Evolutionary conservation across 2,113 vertebrate genomes (phyloP).

Genomic region (Grammomys dolichurus): DNA sequence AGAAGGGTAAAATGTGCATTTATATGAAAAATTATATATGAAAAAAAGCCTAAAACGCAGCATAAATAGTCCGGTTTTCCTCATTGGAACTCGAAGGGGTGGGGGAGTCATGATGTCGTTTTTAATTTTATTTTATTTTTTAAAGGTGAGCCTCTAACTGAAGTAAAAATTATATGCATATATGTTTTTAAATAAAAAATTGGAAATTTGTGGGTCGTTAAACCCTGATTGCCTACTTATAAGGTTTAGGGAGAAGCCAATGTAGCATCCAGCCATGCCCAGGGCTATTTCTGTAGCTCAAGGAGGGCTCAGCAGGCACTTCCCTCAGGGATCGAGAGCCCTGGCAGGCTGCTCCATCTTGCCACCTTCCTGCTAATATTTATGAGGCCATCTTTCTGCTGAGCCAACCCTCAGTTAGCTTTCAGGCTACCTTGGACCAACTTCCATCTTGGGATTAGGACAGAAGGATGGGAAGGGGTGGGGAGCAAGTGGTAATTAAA

Average conservation of each 20-base stretch:
- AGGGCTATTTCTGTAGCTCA: constrained; percentile 38
- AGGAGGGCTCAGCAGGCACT: not conserved
- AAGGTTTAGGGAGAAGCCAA: constrained; percentile 53
- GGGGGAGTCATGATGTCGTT: constrained; percentile 69
- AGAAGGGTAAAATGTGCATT: constrained; percentile 88
- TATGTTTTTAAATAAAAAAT: constrained; percentile 78
- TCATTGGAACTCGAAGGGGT: constrained; percentile 61
- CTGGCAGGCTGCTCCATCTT: not conserved
- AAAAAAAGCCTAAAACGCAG: constrained; percentile 77
- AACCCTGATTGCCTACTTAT: constrained; percentile 68
- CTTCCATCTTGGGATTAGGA: not conserved
- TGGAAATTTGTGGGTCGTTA: constrained; percentile 70
- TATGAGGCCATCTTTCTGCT: not conserved
- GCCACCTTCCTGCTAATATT: not conserved
- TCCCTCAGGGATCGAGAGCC: not conserved
- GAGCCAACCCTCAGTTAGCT: not conserved
- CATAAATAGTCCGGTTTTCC: constrained; percentile 81
- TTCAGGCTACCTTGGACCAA: not conserved
- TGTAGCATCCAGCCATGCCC: constrained; percentile 2
- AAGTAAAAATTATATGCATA: constrained; percentile 73
- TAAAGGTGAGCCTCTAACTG: constrained; percentile 59
- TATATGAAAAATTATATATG: constrained; percentile 91
- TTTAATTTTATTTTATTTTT: not conserved
- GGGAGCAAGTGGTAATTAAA: not conserved
- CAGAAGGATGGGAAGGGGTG: not conserved